These are phyloP conservation scores for Ictidomys tridecemlineatus DNA, from an alignment of 2,113 vertebrate genomes.

Conservation along the genomic window DNA sequence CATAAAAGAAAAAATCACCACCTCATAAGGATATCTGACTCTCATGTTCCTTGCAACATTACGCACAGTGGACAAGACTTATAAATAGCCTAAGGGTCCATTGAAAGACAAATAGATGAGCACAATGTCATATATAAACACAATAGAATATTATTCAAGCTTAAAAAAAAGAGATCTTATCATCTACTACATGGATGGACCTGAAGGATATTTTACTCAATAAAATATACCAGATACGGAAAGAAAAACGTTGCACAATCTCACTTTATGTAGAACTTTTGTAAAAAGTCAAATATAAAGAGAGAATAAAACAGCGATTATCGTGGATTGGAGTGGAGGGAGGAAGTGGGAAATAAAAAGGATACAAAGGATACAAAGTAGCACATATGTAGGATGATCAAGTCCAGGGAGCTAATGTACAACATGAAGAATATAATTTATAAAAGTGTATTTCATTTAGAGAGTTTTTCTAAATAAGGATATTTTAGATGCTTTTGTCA, in stretches of 20 bases:
- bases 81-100: neutral
- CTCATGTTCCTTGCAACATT: neutral
- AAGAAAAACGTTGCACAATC: neutral
- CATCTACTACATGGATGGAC: neutral
- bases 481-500: neutral
- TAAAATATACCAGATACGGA: neutral
- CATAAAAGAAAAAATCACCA: neutral
- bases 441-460: neutral
- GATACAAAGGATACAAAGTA: neutral
- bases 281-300: neutral
- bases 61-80: neutral
- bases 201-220: neutral
- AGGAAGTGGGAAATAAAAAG: neutral
- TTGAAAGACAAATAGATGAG: too few species aligned
- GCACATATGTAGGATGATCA: neutral
- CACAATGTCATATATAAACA: neutral
- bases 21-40: neutral
- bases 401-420: neutral
- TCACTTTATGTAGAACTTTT: neutral
- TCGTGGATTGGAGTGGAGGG: accelerated
- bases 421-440: neutral
- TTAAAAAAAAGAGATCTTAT: neutral
- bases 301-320: neutral
- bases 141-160: too few species aligned
- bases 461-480: neutral